Percentiles rank a stretch among this genome's conserved stretches.
Conservation (phyloP, 2,888 invertebrate genomes). For the Chalcis sispes region DNA sequence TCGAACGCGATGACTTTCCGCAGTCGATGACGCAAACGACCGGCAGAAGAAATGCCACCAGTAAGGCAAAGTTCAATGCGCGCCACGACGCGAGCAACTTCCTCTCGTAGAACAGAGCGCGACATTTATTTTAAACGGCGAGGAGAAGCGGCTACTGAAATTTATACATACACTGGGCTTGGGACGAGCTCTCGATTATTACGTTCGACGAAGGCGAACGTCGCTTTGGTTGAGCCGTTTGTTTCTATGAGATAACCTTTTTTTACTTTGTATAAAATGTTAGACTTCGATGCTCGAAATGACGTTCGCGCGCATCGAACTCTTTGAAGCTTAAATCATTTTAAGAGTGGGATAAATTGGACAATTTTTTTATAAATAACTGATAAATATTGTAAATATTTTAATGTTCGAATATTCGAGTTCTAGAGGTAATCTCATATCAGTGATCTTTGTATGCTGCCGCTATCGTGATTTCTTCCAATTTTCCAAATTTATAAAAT, state of each 20-base stretch:
- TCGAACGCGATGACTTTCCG: constrained; percentile 34
- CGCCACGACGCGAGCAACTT: constrained; percentile 35
- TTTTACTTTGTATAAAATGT: neutral
- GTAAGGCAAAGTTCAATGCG: constrained; percentile 23
- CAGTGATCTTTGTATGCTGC: constrained; percentile 36
- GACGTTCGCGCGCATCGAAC: constrained; percentile 13
- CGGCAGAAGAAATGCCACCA: constrained; percentile 26
- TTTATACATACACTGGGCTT: too few species aligned
- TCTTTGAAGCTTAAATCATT: neutral
- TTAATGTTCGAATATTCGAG: constrained; percentile 49
- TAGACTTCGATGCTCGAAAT: neutral
- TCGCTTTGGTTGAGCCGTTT: too few species aligned
- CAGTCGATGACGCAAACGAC: constrained; percentile 27
- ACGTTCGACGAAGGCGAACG: too few species aligned
- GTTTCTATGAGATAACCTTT: neutral
- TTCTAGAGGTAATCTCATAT: constrained; percentile 32
- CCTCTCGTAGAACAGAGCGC: constrained; percentile 48
- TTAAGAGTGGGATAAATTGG: neutral
- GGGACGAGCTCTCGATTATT: too few species aligned
- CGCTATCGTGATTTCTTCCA: constrained; percentile 51
- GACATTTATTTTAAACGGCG: neutral
- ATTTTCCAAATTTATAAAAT: constrained; percentile 39
- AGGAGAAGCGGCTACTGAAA: neutral
- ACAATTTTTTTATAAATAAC: constrained; percentile 11
- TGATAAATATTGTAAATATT: constrained; percentile 21